These are phyloP conservation scores for Drosophila orosa DNA, from an alignment of 1,140 invertebrate genomes.

Conservation along the genomic window DNA sequence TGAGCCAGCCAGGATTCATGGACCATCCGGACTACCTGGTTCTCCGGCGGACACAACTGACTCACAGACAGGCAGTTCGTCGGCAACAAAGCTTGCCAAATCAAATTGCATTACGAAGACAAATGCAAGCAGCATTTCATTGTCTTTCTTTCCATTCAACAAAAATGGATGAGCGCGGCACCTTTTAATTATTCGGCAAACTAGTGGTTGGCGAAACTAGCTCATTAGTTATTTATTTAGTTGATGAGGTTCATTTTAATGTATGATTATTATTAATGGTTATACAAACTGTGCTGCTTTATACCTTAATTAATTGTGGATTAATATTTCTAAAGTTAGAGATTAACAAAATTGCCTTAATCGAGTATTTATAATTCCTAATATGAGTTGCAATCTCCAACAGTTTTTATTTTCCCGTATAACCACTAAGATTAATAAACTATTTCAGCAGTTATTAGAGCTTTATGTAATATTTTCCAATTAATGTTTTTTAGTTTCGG, in stretches of 20 bases:
- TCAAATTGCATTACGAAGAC: constrained; percentile 41
- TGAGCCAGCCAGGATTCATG: constrained; percentile 14
- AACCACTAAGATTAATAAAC: neutral
- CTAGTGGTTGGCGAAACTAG: neutral
- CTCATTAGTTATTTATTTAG: neutral
- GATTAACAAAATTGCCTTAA: too few species aligned
- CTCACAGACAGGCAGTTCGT: constrained; percentile 20
- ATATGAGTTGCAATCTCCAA: too few species aligned
- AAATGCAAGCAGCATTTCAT: constrained; percentile 21
- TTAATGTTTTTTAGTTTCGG: too few species aligned
- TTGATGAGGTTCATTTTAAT: neutral
- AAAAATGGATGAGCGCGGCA: constrained; percentile 3
- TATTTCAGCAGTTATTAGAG: neutral
- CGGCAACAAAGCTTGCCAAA: constrained; percentile 39
- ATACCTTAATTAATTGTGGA: too few species aligned
- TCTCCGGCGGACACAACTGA: neutral
- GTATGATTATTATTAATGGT: neutral
- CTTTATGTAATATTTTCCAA: neutral
- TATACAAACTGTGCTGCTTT: neutral
- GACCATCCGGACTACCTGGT: constrained; percentile 6
- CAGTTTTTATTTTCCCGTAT: too few species aligned
- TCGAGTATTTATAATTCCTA: too few species aligned
- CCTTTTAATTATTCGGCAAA: constrained; percentile 36
- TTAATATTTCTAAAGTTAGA: too few species aligned
- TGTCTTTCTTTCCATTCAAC: neutral